These are phyloP conservation scores for Nomada fucata DNA, from an alignment of 2,888 invertebrate species.

Conservation along the genomic window DNA sequence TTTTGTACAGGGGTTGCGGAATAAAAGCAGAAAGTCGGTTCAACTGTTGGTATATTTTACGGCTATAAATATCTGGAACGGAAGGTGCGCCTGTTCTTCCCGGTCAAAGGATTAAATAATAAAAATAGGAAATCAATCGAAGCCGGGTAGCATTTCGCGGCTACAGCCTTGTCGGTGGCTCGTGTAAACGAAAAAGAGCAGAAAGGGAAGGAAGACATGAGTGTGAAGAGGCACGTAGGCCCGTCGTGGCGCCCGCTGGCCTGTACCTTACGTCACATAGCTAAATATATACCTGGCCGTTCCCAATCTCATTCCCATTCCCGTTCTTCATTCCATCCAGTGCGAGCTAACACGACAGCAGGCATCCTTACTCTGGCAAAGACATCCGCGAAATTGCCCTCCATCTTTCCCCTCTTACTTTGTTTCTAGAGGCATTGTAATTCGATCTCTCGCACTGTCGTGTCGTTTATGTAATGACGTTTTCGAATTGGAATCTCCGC, in stretches of 20 bases:
- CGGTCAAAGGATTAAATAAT: constrained; percentile 6
- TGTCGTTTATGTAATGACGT: background rate
- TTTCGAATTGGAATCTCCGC: background rate
- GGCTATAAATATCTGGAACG: constrained; percentile 4
- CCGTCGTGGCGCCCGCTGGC: constrained; percentile 72
- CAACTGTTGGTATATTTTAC: background rate
- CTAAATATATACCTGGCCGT: constrained; percentile 75
- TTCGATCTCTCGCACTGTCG: constrained; percentile 32
- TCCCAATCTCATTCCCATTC: constrained; percentile 74
- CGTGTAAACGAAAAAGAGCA: constrained; percentile 21
- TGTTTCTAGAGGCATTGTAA: constrained; percentile 49
- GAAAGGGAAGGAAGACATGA: constrained; percentile 13
- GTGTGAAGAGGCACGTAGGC: constrained; percentile 57
- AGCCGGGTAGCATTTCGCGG: constrained; percentile 18
- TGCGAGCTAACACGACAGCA: constrained; percentile 41
- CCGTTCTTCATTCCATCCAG: constrained; percentile 70
- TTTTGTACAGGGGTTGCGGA: background rate
- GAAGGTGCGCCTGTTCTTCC: background rate
- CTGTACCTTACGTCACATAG: constrained; percentile 72
- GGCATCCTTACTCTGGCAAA: constrained; percentile 59
- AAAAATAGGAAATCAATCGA: constrained; percentile 26
- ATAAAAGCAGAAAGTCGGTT: constrained; percentile 6
- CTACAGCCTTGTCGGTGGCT: background rate
- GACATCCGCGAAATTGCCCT: constrained; percentile 44
- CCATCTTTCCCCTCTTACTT: constrained; percentile 29